Evolutionary conservation across 2,888 invertebrate genomes (phyloP).

Genomic region (Metalampra italica): DNA sequence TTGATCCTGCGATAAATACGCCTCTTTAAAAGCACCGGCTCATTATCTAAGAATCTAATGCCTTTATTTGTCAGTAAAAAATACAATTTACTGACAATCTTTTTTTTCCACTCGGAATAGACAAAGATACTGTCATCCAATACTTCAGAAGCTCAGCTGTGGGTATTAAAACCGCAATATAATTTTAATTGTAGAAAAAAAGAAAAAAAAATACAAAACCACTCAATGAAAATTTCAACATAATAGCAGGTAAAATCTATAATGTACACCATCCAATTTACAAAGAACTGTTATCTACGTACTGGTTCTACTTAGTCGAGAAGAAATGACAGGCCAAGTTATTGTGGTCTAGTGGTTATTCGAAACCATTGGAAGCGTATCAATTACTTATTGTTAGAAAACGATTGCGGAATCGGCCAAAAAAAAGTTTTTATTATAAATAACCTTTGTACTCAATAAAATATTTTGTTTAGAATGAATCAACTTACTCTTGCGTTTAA

Average conservation of each 20-base stretch:
- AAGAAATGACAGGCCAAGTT: slow-evolving; percentile 19
- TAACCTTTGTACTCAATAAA: slow-evolving; percentile 37
- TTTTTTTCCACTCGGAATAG: slow-evolving; percentile 11
- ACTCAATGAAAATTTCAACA: slow-evolving; percentile 47
- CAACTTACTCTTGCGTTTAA: slow-evolving; percentile 9
- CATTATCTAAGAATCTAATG: background rate
- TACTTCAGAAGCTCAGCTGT: slow-evolving; percentile 48
- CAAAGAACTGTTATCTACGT: slow-evolving; percentile 15
- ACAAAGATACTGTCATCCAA: slow-evolving; percentile 53
- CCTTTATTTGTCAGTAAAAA: background rate
- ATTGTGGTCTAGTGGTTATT: slow-evolving; percentile 38
- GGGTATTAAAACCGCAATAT: slow-evolving; percentile 46
- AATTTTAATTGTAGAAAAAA: slow-evolving; percentile 50
- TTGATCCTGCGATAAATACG: background rate
- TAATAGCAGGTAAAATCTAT: slow-evolving; percentile 49
- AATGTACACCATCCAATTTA: slow-evolving; percentile 19
- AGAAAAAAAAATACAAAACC: slow-evolving; percentile 34
- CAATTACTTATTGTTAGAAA: slow-evolving; percentile 64
- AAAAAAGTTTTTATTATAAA: slow-evolving; percentile 51
- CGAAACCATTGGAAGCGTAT: slow-evolving; percentile 60
- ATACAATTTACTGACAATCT: slow-evolving; percentile 16
- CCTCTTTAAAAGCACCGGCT: background rate
- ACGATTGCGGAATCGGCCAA: slow-evolving; percentile 52
- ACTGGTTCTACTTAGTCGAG: slow-evolving; percentile 2
- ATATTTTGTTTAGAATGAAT: slow-evolving; percentile 16